A percentile compares a stretch with the other conserved stretches of the same genome.
Evolutionary conservation across 2,888 invertebrate species (phyloP).

Genomic region (Antheraea yamamai): DNA sequence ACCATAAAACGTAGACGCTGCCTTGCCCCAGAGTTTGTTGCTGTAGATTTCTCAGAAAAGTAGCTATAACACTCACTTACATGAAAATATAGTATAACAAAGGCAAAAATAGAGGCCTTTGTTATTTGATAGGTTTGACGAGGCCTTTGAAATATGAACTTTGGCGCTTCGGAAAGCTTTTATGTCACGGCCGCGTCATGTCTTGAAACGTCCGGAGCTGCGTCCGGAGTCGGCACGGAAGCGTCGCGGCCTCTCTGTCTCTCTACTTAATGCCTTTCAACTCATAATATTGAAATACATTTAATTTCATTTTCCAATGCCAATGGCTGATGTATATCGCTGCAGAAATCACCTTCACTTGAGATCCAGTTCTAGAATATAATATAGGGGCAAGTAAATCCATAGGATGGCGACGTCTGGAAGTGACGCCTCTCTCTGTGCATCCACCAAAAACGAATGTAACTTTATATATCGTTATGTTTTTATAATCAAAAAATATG

Average conservation of each 20-base stretch:
- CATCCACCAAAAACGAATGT: too few relatives aligned
- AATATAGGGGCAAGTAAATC: too few relatives aligned
- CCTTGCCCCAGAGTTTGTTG: background rate
- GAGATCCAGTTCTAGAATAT: background rate
- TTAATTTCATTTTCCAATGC: background rate
- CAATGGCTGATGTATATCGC: background rate
- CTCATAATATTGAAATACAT: too few relatives aligned
- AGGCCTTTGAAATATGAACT: slow-evolving; percentile 13
- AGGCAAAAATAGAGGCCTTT: slow-evolving; percentile 4
- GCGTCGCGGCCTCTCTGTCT: background rate
- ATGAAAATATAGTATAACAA: background rate
- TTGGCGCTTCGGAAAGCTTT: slow-evolving; percentile 3
- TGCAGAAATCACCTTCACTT: background rate
- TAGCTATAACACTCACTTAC: background rate
- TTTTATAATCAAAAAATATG: too few relatives aligned
- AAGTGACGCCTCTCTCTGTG: too few relatives aligned
- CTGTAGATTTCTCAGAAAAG: background rate
- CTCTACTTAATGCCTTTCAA: background rate
- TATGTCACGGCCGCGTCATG: slow-evolving; percentile 6
- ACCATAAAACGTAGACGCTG: background rate
- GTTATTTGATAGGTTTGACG: slow-evolving; percentile 11
- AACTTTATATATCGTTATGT: too few relatives aligned
- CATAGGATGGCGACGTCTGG: too few relatives aligned
- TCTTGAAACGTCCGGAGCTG: slow-evolving; percentile 5
- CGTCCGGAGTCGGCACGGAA: slow-evolving; percentile 1